Evolutionary conservation across 2,888 invertebrate species (phyloP).

Genomic region (Cryptosula pallasiana): DNA sequence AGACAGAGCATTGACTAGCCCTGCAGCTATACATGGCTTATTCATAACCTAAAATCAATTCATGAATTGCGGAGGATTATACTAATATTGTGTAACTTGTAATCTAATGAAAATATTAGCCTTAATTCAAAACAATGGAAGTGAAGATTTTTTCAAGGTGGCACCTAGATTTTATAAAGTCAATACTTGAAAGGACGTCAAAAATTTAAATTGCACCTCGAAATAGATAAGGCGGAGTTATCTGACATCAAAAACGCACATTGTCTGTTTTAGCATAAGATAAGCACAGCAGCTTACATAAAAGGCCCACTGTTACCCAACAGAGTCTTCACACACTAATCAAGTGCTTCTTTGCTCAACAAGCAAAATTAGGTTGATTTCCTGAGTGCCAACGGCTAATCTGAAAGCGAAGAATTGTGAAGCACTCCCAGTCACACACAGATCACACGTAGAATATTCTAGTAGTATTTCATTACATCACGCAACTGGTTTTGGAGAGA

Average conservation of each 20-base stretch:
- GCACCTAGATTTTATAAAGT: constrained; percentile 2
- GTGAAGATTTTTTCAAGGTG: background rate
- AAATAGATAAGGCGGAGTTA: constrained; percentile 6
- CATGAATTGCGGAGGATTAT: background rate
- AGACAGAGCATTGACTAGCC: too few species aligned
- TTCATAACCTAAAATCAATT: too few species aligned
- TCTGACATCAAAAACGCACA: background rate
- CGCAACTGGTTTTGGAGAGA: background rate
- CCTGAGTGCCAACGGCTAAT: background rate
- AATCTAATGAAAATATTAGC: background rate
- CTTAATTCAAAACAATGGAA: background rate
- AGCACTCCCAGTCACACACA: background rate
- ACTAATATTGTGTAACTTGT: background rate
- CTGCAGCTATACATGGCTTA: too few species aligned
- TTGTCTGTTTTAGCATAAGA: background rate
- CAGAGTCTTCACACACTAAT: background rate
- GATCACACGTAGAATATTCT: background rate
- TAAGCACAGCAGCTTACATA: background rate
- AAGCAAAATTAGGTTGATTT: constrained; percentile 23
- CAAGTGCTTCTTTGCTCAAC: constrained; percentile 20
- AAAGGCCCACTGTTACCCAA: background rate
- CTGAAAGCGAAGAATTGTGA: background rate
- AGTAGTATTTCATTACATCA: background rate
- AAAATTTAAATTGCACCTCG: background rate
- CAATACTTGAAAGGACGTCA: background rate